Conservation (phyloP, 2,888 invertebrate species). For the Parthenolecanium corni region DNA sequence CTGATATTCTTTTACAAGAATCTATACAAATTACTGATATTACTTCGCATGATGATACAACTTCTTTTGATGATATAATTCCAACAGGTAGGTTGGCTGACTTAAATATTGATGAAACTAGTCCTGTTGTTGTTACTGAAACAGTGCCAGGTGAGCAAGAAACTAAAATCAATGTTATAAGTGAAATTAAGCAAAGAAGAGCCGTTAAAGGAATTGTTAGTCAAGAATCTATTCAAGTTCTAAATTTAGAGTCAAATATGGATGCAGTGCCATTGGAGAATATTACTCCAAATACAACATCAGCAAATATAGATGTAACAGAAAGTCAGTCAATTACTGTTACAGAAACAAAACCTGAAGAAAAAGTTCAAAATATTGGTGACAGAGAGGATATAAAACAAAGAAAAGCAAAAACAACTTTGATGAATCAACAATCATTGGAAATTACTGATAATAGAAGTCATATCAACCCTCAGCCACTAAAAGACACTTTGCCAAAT, state of each 20-base stretch:
- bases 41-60: slow-evolving; percentile 48
- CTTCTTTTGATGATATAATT: slow-evolving; percentile 37
- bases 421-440: slow-evolving; percentile 9
- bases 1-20: slow-evolving; percentile 23
- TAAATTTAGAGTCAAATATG: not conserved
- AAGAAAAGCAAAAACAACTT: not conserved
- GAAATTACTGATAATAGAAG: not conserved
- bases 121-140: slow-evolving; percentile 36
- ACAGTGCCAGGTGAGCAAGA: slow-evolving; percentile 33
- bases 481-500: not conserved
- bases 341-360: slow-evolving; percentile 12
- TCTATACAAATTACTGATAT: slow-evolving; percentile 36
- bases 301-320: slow-evolving; percentile 34
- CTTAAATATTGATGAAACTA: slow-evolving; percentile 30
- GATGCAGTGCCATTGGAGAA: not conserved
- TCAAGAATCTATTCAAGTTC: slow-evolving; percentile 9
- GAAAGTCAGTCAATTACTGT: slow-evolving; percentile 34
- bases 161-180: slow-evolving; percentile 6
- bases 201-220: not conserved
- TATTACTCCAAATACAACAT: slow-evolving; percentile 26
- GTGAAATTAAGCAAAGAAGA: slow-evolving; percentile 35
- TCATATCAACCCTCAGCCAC: not conserved
- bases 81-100: not conserved
- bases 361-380: slow-evolving; percentile 19
- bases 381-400: not conserved